Evolutionary conservation across 2,113 vertebrate species (phyloP), one percentile per base, ranked within the genome.

Genomic region (Ophthalmolycus amberensis): DNA sequence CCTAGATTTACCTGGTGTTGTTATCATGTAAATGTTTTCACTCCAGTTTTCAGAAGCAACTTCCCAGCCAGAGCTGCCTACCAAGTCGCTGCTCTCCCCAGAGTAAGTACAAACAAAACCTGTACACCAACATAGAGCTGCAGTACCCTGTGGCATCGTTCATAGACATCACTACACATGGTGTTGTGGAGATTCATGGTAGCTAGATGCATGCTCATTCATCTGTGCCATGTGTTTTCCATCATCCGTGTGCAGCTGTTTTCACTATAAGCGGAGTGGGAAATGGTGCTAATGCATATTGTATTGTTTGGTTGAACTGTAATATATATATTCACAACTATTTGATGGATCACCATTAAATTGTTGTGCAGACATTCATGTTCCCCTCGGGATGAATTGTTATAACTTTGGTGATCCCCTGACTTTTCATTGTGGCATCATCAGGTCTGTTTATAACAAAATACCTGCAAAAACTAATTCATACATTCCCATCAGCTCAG

Each of bases 1-100:
- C 34, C 34, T 9, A 54, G 54, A 34, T 63, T 20, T 18, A 34
- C 25, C 56, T 42, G 54, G 0, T 32, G 5, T 34, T 16, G 2
- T 56, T 32, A 11, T n/a, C 0, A 46, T 0, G 2, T 38, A 12
- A 68, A 34, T 48, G 0, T 84, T 81, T 50, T 80, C 32, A 64
- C 22, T 85, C 6, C 77, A 96, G 96, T 95, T 91, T 96, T 96
- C 80, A 94, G n/a, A 86, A 93, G 79, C 5, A 94, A 92, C 68
- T 95, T 95, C 44, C 96, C 95, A 37, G 96, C 96, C 79, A 93
- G 96, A 87, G 94, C 96, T 68, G 95, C 95, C 25, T 96, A 96
- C 62, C 96, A 96, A 66, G 96, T 96, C 1, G 91, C 92, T 44
- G 95, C 95, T n/a, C 89, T 96, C 6, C 96, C 95, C 29, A 91